Percentiles rank a stretch among this genome's conserved stretches.
phyloP scores from a whole-genome alignment of 2,113 vertebrate species.

The Leucoraja erinaceus region DNA sequence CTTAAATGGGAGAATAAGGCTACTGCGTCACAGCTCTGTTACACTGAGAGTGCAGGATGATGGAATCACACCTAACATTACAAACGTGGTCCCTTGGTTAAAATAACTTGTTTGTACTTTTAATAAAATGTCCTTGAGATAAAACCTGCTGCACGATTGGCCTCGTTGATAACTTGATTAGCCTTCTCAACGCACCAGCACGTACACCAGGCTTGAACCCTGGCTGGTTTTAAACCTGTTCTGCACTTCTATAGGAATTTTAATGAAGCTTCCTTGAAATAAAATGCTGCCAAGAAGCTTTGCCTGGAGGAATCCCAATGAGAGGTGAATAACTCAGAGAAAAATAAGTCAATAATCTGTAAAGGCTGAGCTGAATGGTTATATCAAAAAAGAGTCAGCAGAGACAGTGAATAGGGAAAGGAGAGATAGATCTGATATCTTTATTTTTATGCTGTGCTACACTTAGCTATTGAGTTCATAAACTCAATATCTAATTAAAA shows the following conservation, averaged over 20 bases:
- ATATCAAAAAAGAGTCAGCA: neutral
- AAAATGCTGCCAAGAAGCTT: neutral
- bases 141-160: neutral
- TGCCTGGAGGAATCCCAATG: slow-evolving; percentile 1
- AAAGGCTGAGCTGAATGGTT: slow-evolving; percentile 18
- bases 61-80: neutral
- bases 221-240: slow-evolving; percentile 23
- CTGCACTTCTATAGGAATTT: slow-evolving; percentile 18
- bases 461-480: neutral
- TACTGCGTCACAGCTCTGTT: neutral
- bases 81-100: neutral
- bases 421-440: neutral
- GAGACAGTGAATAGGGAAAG: neutral
- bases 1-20: neutral
- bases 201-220: slow-evolving; percentile 1
- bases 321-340: slow-evolving; percentile 28
- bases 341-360: slow-evolving; percentile 15
- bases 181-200: neutral
- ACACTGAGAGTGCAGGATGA: neutral
- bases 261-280: slow-evolving; percentile 25
- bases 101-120: slow-evolving; percentile 28
- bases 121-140: slow-evolving; percentile 26
- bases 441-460: neutral
- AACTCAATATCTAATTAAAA: neutral
- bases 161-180: slow-evolving; percentile 31